Base-by-base conservation (phyloP, 2,113 vertebrate species). In the Embiotoca jacksoni region DNA sequence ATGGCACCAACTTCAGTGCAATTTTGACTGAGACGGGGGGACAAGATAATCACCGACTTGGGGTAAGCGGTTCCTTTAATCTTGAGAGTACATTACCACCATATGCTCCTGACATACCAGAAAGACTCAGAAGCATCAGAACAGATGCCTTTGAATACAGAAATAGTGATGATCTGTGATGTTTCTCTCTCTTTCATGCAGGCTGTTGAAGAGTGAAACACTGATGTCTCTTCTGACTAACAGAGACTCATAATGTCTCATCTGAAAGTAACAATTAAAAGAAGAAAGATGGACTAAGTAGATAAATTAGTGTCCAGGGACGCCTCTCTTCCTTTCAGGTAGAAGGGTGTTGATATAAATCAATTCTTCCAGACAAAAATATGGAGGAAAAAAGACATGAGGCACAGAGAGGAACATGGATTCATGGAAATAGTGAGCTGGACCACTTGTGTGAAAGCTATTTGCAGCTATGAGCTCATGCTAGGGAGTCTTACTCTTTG, bases 61-160 rank as follows among this genome's bases (percentile, higher is more conserved):
- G 16, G 7, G 6, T 56, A 53, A 50, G 60, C 8, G 23, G 9
- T 32, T 47, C 53, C 58, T 82, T 76, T 66, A 64, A 53, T 77
- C 58, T 72, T 37, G 31, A 49, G 7, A 75, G 47, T 31, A 15
- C 46, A 66, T 80, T 46, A 50, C 13, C 46, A 53, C 54, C 71
- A 60, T 54, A 60, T 71, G 55, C 31, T 54, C 53, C 49, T 4
- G 0, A 13, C 44, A 39, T 37, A n/a, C 64, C 55, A 9, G 33
- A 9, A 35, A 37, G 56, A 53, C 16, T 44, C 56, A 11, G 47
- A 58, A 33, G 37, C 57, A 49, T 71, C 50, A 71, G 11, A 46
- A 6, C 54, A 60, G 58, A 73, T 14, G n/a, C 52, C 55, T 74
- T 73, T 71, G 55, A 82, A 62, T 36, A 41, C 46, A 67, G 60